A percentile compares a stretch with the other conserved stretches of the same genome.
phyloP scores from a whole-genome alignment of 2,888 invertebrate genomes.

The Crossocerus cetratus region DNA sequence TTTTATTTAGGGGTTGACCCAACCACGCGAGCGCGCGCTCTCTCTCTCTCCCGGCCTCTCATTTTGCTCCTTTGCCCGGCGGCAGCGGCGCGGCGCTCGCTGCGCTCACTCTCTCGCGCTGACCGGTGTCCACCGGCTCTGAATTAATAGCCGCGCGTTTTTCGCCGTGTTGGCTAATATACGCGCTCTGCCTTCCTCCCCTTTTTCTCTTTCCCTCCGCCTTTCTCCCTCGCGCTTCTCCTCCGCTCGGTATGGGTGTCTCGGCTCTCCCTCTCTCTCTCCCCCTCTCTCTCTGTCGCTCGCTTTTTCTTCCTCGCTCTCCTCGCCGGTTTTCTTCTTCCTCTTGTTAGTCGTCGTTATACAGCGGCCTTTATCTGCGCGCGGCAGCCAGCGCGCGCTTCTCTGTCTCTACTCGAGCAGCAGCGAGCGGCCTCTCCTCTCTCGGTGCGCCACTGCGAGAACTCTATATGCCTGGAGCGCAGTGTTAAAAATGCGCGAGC shows the following conservation, averaged over 20 bases:
- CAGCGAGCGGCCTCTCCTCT: neutral
- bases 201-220: slow-evolving; percentile 30
- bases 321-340: too few relatives aligned
- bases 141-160: slow-evolving; percentile 71
- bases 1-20: slow-evolving; percentile 76
- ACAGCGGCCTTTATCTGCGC: neutral
- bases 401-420: neutral
- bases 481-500: slow-evolving; percentile 63
- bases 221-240: slow-evolving; percentile 2
- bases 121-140: slow-evolving; percentile 69
- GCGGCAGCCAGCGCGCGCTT: neutral
- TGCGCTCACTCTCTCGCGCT: slow-evolving; percentile 23
- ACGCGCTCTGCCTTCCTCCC: slow-evolving; percentile 61
- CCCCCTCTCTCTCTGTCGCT: too few relatives aligned
- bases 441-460: neutral
- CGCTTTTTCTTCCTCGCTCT: too few relatives aligned
- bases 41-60: slow-evolving; percentile 40
- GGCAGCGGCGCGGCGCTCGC: too few relatives aligned
- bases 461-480: neutral
- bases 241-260: neutral
- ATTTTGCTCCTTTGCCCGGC: slow-evolving; percentile 67
- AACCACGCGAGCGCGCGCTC: slow-evolving; percentile 34
- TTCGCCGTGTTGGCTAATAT: slow-evolving; percentile 70
- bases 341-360: neutral
- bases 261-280: too few relatives aligned